Evolutionary conservation across 2,113 vertebrate genomes (phyloP).

Genomic region (Etheostoma cragini): DNA sequence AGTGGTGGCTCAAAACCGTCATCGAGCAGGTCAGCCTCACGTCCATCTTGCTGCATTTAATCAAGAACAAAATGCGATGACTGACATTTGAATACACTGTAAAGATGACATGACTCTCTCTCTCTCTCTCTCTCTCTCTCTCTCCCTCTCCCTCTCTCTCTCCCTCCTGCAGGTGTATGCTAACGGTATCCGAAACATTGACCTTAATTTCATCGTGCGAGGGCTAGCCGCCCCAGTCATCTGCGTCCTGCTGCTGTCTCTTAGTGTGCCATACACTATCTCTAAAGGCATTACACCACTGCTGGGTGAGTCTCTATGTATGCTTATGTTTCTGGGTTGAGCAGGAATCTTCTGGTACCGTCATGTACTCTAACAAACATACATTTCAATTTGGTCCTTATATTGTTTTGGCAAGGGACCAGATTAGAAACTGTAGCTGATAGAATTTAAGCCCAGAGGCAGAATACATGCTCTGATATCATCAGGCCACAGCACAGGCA

Average conservation of each 20-base stretch:
- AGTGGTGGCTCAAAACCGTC: slow-evolving; percentile 98
- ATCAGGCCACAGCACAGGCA: background rate
- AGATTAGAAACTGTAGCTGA: slow-evolving; percentile 6
- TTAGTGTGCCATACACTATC: slow-evolving; percentile 93
- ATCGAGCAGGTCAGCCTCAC: slow-evolving; percentile 91
- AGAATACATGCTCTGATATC: background rate
- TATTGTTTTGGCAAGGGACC: background rate
- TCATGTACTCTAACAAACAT: background rate
- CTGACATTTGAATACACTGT: background rate
- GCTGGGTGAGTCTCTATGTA: slow-evolving; percentile 83
- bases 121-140: too few species aligned
- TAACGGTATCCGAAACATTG: slow-evolving; percentile 97
- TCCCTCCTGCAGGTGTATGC: slow-evolving; percentile 88
- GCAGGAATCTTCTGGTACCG: background rate
- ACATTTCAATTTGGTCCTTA: background rate
- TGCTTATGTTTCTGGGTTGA: background rate
- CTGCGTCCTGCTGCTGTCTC: slow-evolving; percentile 91
- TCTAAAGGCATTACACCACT: slow-evolving; percentile 90
- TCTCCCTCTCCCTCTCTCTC: too few species aligned
- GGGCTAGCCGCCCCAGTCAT: slow-evolving; percentile 94
- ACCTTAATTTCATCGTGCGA: slow-evolving; percentile 93
- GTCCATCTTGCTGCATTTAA: background rate
- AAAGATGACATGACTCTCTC: too few species aligned
- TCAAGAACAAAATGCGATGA: background rate
- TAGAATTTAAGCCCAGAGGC: background rate